Conservation (phyloP, 2,888 invertebrate species). For the Lasioglossum pauxillum region DNA sequence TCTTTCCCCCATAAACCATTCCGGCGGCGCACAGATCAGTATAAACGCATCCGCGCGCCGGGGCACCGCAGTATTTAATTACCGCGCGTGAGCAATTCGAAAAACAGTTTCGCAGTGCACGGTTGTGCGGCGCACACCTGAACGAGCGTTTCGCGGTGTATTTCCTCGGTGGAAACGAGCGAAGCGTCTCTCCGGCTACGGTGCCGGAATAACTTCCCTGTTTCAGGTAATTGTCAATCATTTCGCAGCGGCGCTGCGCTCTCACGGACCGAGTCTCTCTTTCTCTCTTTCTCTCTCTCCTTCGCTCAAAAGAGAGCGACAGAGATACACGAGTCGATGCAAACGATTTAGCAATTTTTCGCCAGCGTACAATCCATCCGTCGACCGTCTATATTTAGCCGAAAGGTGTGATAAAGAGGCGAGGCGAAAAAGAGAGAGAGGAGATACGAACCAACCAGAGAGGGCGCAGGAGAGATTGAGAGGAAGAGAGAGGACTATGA, state of each 20-base stretch:
- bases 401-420: conserved; percentile 54
- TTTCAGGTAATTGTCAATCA: conserved; percentile 37
- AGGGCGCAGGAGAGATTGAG: neutral
- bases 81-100: neutral
- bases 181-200: neutral
- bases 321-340: neutral
- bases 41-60: neutral
- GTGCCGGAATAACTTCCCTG: conserved; percentile 1
- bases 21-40: neutral
- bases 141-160: neutral
- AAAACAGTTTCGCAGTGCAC: neutral
- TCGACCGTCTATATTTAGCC: conserved; percentile 48
- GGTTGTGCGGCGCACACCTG: neutral
- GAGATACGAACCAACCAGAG: neutral
- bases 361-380: conserved; percentile 29
- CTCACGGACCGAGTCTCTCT: conserved; percentile 4
- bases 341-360: conserved; percentile 53
- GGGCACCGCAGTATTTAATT: conserved; percentile 1
- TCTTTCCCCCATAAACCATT: neutral
- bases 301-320: neutral
- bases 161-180: conserved; percentile 5
- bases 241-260: conserved; percentile 9
- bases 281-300: neutral
- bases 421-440: neutral
- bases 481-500: conserved; percentile 35